Evolutionary conservation across 2,888 invertebrate species (phyloP).

Genomic region (Ellobium chinense): DNA sequence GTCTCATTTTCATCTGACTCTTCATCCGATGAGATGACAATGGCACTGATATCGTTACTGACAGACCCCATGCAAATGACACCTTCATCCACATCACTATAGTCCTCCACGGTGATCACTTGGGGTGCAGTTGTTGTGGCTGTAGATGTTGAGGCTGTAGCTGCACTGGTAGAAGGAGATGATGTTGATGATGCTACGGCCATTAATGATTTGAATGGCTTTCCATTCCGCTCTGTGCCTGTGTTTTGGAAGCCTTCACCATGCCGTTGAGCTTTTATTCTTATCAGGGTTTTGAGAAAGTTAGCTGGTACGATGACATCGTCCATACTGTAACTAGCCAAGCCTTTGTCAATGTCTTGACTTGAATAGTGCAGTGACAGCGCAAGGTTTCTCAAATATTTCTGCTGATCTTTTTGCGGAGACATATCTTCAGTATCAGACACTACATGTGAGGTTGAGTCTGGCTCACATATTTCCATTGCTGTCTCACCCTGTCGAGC

Average conservation of each 20-base stretch:
- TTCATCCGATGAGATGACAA: conserved; percentile 26
- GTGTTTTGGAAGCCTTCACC: background rate
- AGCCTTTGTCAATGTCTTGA: conserved; percentile 34
- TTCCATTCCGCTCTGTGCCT: background rate
- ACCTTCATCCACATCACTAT: conserved; percentile 17
- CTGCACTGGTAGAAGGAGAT: background rate
- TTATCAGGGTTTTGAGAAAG: conserved; percentile 10
- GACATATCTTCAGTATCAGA: background rate
- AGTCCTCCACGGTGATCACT: background rate
- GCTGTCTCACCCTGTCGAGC: background rate
- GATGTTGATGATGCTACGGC: background rate
- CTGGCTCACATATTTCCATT: background rate
- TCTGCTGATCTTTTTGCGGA: conserved; percentile 6
- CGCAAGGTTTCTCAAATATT: conserved; percentile 8
- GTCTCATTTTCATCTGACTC: background rate
- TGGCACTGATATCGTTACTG: conserved; percentile 9
- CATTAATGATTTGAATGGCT: background rate
- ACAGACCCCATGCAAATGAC: conserved; percentile 13
- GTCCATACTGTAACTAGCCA: conserved; percentile 22
- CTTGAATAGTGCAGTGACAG: conserved; percentile 22
- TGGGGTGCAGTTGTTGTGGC: background rate
- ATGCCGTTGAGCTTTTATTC: conserved; percentile 25
- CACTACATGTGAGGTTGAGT: background rate
- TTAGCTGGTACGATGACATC: conserved; percentile 17
- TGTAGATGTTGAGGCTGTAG: background rate